Evolutionary conservation across 2,113 vertebrate genomes (phyloP), one percentile per base, ranked within the genome.

Genomic region (Erythrolamprus reginae): DNA sequence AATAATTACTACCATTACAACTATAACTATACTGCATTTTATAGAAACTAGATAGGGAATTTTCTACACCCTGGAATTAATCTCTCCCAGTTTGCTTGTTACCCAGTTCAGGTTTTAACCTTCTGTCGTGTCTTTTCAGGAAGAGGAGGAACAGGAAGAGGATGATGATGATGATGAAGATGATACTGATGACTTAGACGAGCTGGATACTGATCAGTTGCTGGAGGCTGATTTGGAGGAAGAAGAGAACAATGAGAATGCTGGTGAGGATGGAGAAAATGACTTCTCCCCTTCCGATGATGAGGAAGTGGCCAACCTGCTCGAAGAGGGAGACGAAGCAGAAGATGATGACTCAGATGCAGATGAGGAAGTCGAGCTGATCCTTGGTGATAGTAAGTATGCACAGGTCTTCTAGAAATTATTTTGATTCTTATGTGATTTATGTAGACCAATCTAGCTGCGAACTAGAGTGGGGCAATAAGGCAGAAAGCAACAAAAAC

Each of bases 161-260:
- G 99, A 99, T 0, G 98, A 98, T 9, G 98, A 98, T 0, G 98
- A 98, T 23, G 98, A 99, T 12, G 99, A 99, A 0, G 98, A 99
- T 21, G 98, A 98, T 10, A 98, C 98, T 1, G 99, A 99, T 77
- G 98, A 99, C 26, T 96, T 98, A 19, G 98, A 98, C 91, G 97
- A 98, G n/a, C 95, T 99, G 0, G 99, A 99, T 92, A 99, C 98
- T 0, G 99, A 99, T 94, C 98, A 98, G 61, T 95, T 99, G 90
- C 97, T 99, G 83, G 97, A 98, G 77, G 98, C 98, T 0, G 99
- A 99, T 93, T 91, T 99, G 45, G 99, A 98, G 86, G 97, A 98
- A 89, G 97, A 99, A 77, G 99, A 99, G n/a, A 98, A 99, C 92
- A 98, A 98, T 0, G 98, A 98, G 45, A 98, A 98, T 4, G 96